Evolutionary conservation across 64 coral and sea anemone genomes (phyloP), one percentile per base, ranked within the genome.

Genomic region (Exaiptasia diaphana): DNA sequence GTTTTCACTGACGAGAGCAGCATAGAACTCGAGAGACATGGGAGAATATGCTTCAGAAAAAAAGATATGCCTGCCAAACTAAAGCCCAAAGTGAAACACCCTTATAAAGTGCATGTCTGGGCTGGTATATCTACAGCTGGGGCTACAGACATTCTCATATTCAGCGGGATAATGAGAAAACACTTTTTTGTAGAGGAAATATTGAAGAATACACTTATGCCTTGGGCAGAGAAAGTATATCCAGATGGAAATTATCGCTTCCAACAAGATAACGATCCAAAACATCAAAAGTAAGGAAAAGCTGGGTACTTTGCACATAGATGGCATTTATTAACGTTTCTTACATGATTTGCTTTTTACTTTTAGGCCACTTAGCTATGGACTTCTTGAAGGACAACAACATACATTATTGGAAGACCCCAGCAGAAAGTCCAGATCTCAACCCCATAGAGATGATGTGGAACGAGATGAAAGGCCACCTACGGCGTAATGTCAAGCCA

Each of bases 1-100:
- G 41, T 90, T 10, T 82, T 82, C 36, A 82, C 87, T 9, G 77
- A 82, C 35, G 69, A 90, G 41, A 74, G 65, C 28, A 75, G 27
- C 11, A 75, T 90, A 31, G 64, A 58, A 57, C 32, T 73, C 31
- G 87, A 82, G 48, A 11, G 38, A 26, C 79, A 82, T 28, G 39
- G 77, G 1, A 73, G 74, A 38, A 65, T 89, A 46, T 81, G 22
- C 34, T 88, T 88, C 4, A 23, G 73, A 67, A 87, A 87, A 46
- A 21, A 18, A 6, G 67, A 48, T 1, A 26, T 25, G 18, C 23
- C 70, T 15, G 38, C 8, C 24, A 76, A 74, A 33, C 53, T 62
- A 22, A 62, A 86, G 30, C 83, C 83, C 3, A 43, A n/a, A 0
- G 25, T 37, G 5, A 86, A 86, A 21, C 83, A 86, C 44, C 53